Evolutionary conservation across 2,888 invertebrate species (phyloP), one percentile per base, ranked within the genome.

Genomic region (Aelia acuminata): DNA sequence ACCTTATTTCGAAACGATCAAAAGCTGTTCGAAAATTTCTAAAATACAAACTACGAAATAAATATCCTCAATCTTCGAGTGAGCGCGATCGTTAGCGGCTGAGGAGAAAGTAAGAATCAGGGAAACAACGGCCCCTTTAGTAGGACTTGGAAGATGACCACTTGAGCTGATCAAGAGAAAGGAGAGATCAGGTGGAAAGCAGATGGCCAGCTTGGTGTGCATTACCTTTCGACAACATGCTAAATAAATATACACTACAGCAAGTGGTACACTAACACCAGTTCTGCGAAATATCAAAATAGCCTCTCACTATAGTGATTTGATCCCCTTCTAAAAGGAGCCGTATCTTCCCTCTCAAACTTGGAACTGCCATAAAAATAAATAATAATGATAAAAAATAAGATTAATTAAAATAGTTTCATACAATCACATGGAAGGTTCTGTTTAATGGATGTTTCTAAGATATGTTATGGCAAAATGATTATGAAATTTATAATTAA

Each of bases 101-200:
- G 31, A 35, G 63, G 63, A 70, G 63, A 70, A 70, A 70, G 63
- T 70, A 35, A 35, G 35, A 31, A 70, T 31, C 20, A 70, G 63
- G 63, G 63, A 70, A 35, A 70, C 63, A 70, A 70, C 63, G 5
- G 31, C 31, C 35, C 8, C 63, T 70, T 70, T 70, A 35, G 63
- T 18, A 35, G 35, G 63, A 35, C 63, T 35, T 70, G 63, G 35
- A 7, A 70, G 63, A 70, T 70, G 63, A 35, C 63, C 63, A 70
- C 35, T 70, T n/a, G 63, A 20, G 7, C 63, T 70, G 31, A 70
- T 70, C 63, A 70, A 70, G 63, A 35, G 63, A 57, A 35, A 35
- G 63, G 63, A 31, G 63, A 70, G 15, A 70, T 70, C 63, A 70
- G 35, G 31, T 70, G 63, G 63, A 70, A 70, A 70, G 63, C 35